phyloP scores from a whole-genome alignment of 2,113 vertebrate species.

The Sakesphorus luctuosus region DNA sequence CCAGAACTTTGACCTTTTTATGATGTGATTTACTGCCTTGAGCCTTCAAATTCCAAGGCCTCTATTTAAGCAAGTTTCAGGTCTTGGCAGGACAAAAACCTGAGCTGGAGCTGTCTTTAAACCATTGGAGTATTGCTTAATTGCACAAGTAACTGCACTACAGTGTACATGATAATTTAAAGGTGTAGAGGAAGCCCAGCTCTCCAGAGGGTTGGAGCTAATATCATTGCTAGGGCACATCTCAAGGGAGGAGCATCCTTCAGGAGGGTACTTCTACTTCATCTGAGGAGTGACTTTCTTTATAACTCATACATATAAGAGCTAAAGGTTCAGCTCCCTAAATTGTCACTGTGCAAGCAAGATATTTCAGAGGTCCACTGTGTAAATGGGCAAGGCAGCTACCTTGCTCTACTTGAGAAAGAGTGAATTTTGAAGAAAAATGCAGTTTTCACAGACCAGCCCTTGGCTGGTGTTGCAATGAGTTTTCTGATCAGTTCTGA shows the following conservation, averaged over 20 bases:
- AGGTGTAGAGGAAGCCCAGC: not conserved
- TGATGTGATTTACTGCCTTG: constrained; percentile 75
- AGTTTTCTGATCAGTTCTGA: not conserved
- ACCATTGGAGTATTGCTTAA: not conserved
- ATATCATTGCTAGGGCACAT: not conserved
- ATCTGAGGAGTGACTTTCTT: not conserved
- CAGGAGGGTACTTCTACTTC: not conserved
- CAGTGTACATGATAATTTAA: not conserved
- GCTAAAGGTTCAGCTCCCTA: not conserved
- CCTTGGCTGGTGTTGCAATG: not conserved
- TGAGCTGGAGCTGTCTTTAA: constrained; percentile 17
- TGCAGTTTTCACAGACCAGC: not conserved
- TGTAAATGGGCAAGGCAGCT: not conserved
- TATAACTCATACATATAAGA: not conserved
- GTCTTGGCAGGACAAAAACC: constrained; percentile 50
- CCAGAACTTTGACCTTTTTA: constrained; percentile 79
- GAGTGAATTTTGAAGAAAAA: not conserved
- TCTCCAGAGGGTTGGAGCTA: not conserved
- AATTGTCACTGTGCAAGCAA: not conserved
- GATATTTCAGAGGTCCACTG: not conserved
- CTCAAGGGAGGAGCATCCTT: not conserved
- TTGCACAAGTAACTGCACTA: not conserved
- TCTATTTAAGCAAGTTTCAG: constrained; percentile 54
- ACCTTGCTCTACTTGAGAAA: not conserved
- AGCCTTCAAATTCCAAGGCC: constrained; percentile 72